Evolutionary conservation across 2,888 invertebrate species (phyloP), one percentile per base, ranked within the genome.

Genomic region (Electrophaes corylata): DNA sequence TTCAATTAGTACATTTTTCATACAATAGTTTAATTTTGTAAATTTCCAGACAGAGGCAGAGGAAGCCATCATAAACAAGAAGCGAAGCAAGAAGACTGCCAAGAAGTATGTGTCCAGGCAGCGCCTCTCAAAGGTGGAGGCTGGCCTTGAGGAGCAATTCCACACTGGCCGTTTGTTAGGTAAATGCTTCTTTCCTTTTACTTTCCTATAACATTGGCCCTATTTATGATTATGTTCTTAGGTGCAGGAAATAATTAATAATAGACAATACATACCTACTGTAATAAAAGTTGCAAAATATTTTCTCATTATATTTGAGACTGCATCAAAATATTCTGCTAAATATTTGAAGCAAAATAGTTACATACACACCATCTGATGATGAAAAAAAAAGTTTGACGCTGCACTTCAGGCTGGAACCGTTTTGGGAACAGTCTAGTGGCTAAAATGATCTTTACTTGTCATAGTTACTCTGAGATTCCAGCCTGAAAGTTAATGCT

Each of bases 71-170:
- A 93, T 99, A 66, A 98, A 96, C 91, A 98, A 98, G 92, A 98
- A 98, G 86, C 94, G 98, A 68, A 98, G 98, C 75, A 97, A 98
- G 88, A 98, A 98, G 86, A 95, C 96, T 1, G 96, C 94, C 73
- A 96, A 97, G 92, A 99, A 99, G 91, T 99, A 98, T 88, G 94
- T 97, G 84, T 94, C 95, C 50, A 95, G 99, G 71, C 98, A 99
- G 89, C 96, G 97, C 86, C 94, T 95, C 52, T 96, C 98, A 60
- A 98, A 98, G 91, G 98, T 99, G 66, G 99, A 99, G 82, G 94
- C 95, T 66, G 96, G 95, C 47, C 88, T 99, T 60, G 98, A 98
- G 86, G 99, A 99, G 87, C 99, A 99, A 88, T 99, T 99, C 93
- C 95, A 96, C 75, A 97, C 98, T 78, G 99, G 99, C 76, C 95